Evolutionary conservation across 2,113 vertebrate genomes (phyloP).

Genomic region (Dinomys branickii): DNA sequence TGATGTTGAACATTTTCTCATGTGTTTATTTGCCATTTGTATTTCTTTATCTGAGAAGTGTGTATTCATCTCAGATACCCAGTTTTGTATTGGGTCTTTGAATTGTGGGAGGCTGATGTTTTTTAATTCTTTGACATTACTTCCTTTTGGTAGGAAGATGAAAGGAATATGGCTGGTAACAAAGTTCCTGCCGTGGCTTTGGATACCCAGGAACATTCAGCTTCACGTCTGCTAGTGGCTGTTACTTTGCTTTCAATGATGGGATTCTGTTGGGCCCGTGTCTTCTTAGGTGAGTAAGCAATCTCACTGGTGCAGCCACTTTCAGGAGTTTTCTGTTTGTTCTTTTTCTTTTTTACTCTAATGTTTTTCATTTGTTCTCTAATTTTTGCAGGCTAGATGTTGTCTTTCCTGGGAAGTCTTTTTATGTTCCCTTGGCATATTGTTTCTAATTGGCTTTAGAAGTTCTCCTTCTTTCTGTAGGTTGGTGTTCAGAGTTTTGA

Average conservation of each 20-base stretch:
- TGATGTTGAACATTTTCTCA: too few species aligned
- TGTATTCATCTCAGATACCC: too few species aligned
- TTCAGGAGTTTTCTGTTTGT: background rate
- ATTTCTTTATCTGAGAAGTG: too few species aligned
- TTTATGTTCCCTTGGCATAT: background rate
- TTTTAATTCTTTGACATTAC: too few species aligned
- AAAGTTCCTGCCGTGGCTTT: conserved; percentile 93
- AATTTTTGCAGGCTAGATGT: background rate
- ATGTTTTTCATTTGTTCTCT: background rate
- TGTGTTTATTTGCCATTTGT: too few species aligned
- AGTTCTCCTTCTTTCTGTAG: background rate
- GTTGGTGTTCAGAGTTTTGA: background rate
- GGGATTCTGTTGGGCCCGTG: background rate
- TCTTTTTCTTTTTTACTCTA: background rate
- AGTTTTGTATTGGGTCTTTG: too few species aligned
- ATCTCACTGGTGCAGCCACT: background rate
- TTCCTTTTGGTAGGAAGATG: conserved; percentile 93
- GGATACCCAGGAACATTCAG: conserved; percentile 93
- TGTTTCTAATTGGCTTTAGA: background rate
- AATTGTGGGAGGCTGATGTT: too few species aligned
- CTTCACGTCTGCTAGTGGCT: conserved; percentile 92
- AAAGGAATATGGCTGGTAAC: conserved; percentile 95
- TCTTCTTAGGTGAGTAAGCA: background rate
- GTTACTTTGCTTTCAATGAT: conserved; percentile 84
- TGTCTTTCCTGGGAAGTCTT: background rate